These are phyloP conservation scores for Cromileptes altivelis DNA, from an alignment of 2,113 vertebrate genomes.

Conservation along the genomic window DNA sequence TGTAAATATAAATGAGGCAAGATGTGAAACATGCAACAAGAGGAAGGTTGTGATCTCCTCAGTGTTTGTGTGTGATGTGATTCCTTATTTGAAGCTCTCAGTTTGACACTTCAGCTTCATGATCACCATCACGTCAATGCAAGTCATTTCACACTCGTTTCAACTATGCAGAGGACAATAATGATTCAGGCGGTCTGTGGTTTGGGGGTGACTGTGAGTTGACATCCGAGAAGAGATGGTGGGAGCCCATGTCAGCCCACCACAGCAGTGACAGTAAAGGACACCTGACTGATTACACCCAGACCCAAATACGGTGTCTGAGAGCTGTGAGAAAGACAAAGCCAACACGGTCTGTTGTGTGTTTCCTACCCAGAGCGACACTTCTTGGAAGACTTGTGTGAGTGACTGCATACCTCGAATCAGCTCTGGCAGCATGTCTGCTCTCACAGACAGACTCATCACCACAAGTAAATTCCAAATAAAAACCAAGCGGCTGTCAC, in stretches of 20 bases:
- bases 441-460: background rate
- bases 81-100: background rate
- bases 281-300: background rate
- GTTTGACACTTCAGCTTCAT: background rate
- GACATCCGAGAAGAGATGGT: constrained; percentile 57
- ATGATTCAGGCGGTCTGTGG: constrained; percentile 36
- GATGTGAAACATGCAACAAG: background rate
- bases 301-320: background rate
- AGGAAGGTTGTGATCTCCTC: background rate
- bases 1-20: constrained; percentile 35
- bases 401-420: background rate
- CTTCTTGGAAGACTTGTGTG: constrained; percentile 52
- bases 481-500: background rate
- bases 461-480: constrained; percentile 35
- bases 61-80: background rate
- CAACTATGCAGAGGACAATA: background rate
- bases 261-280: constrained; percentile 47
- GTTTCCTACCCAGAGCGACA: constrained; percentile 17
- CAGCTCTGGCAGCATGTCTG: background rate
- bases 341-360: background rate
- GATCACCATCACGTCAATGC: background rate
- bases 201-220: constrained; percentile 1
- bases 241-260: background rate
- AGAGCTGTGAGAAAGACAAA: background rate
- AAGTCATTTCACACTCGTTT: constrained; percentile 39